A percentile compares a stretch with the other conserved stretches of the same genome.
phyloP scores from a whole-genome alignment of 2,113 vertebrate genomes.

The Menidia beryllina region DNA sequence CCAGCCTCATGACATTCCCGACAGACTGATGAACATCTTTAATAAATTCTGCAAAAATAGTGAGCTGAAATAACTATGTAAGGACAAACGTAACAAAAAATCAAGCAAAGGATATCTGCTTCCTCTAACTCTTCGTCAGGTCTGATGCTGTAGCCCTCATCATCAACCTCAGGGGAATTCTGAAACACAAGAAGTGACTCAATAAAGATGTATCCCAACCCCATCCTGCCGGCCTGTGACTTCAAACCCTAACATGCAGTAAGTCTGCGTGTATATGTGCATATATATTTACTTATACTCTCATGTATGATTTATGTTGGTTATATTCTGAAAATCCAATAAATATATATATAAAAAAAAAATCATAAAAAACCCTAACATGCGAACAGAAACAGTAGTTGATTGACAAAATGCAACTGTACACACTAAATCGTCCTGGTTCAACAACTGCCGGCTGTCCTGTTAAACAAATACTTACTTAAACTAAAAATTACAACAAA shows the following conservation, averaged over 20 bases:
- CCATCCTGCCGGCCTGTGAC: too few relatives aligned
- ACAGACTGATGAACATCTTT: not conserved
- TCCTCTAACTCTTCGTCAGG: slow-evolving; percentile 92
- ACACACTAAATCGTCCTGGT: not conserved
- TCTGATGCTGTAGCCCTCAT: slow-evolving; percentile 97
- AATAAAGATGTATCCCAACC: too few relatives aligned
- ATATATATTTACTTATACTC: too few relatives aligned
- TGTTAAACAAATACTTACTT: not conserved
- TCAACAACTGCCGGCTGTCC: too few relatives aligned
- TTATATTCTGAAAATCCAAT: too few relatives aligned
- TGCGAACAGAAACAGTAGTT: too few relatives aligned
- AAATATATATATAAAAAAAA: too few relatives aligned
- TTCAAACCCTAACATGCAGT: too few relatives aligned
- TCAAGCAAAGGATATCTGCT: slow-evolving; percentile 90
- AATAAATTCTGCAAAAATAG: not conserved
- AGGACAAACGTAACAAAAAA: not conserved
- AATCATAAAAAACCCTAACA: too few relatives aligned
- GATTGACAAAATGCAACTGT: not conserved
- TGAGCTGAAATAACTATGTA: not conserved
- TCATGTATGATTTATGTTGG: too few relatives aligned
- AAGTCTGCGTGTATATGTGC: too few relatives aligned
- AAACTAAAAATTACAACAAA: too few relatives aligned
- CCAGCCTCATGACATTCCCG: not conserved
- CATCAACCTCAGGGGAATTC: slow-evolving; percentile 96
- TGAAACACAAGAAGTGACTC: slow-evolving; percentile 62